A percentile compares a stretch with the other conserved stretches of the same genome.
These are phyloP conservation scores for Camelus bactrianus DNA, from an alignment of 2,113 vertebrate species.

Conservation along the genomic window DNA sequence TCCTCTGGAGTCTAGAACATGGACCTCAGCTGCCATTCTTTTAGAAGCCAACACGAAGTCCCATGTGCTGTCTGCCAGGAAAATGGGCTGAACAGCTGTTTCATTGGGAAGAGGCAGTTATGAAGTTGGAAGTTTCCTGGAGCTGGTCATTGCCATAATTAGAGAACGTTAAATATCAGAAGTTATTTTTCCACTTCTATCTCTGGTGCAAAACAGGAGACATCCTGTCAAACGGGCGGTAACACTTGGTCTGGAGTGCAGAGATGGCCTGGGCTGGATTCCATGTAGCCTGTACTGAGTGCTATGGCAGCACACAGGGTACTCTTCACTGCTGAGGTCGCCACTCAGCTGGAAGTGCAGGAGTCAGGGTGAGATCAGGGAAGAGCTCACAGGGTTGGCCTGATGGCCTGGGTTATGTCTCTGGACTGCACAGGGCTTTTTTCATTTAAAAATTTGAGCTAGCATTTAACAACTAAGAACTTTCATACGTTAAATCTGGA, in stretches of 20 bases:
- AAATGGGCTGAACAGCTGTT: background rate
- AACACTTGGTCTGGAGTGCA: background rate
- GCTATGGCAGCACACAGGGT: too few relatives aligned
- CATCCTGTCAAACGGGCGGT: background rate
- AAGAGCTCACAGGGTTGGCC: background rate
- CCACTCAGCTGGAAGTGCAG: background rate
- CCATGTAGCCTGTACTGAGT: background rate
- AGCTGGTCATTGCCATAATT: background rate
- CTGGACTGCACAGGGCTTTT: background rate
- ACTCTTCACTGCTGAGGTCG: background rate
- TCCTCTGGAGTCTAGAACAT: background rate
- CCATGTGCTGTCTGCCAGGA: rapidly evolving
- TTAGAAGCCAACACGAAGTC: background rate
- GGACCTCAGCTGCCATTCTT: too few relatives aligned
- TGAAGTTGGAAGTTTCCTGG: background rate
- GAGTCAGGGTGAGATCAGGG: background rate
- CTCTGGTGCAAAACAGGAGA: background rate
- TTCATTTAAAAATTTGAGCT: background rate
- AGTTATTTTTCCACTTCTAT: conserved; percentile 12
- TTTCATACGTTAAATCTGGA: background rate
- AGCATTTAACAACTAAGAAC: background rate
- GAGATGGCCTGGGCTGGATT: background rate
- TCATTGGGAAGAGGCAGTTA: background rate
- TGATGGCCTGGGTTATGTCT: background rate
- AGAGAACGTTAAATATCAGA: background rate